Base-by-base conservation (phyloP, 1,140 invertebrate genomes). In the Rhyacophila brunnea region DNA sequence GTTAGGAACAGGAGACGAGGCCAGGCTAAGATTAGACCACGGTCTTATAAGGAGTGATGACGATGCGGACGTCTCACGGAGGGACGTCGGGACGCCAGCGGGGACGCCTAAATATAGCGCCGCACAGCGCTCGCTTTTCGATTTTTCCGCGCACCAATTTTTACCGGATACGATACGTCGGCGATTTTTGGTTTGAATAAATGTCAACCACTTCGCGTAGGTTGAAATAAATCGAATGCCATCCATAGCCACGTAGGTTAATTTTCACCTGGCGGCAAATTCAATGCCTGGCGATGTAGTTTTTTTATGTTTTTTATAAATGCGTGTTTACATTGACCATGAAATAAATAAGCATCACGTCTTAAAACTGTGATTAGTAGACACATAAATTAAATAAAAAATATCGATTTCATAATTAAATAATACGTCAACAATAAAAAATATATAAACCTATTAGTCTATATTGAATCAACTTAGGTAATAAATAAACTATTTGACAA, bases 31-130 rank as follows among this genome's bases (percentile, higher is more conserved):
- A 56, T 51, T 64, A 64, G 55, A 51, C 52, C 32, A 42, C 51
- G 50, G 62, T 60, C 62, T 52, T 64, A 64, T 64, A 64, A 56
- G 62, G 62, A 23, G 61, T 42, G 46, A 42, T 32, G 55, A 14
- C 43, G 60, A 13, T 14, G 20, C 28, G 32, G 49, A 44, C 36
- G 28, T 48, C 14, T 36, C 18, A 15, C 50, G 20, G 28, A 32
- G 48, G 15, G 34, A 44, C 19, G 45, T 6, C 18, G 34, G 43
- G 52, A 20, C 20, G 40, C 14, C 13, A 15, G 49, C 10, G 38
- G 50, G 35, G 48, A 11, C 7, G 23, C 23, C 23, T 28, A 28
- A 5, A 28, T 28, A 28, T 28, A 28, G 50, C 50, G 50, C 10
- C 50, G 50, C 50, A 38, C 6, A 35, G 50, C 20, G 50, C 50